Evolutionary conservation across 2,888 invertebrate genomes (phyloP).

Genomic region (Tetragnatha montana): DNA sequence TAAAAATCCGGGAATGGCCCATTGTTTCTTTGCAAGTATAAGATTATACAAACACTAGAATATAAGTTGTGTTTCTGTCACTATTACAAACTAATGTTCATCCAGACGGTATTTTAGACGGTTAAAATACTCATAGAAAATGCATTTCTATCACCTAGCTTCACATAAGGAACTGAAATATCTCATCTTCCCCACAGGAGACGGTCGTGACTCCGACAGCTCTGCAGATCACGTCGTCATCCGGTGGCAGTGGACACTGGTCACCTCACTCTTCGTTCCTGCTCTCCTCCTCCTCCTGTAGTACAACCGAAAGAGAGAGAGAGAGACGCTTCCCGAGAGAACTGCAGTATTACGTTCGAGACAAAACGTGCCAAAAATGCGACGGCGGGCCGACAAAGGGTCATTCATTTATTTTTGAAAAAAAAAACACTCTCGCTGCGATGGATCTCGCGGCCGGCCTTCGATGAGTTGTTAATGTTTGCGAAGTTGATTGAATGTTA

Average conservation of each 20-base stretch:
- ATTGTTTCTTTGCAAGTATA: too few species aligned
- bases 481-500: too few species aligned
- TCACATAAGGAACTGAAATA: too few species aligned
- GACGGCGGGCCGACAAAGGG: not conserved
- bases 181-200: conserved; percentile 32
- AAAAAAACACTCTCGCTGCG: not conserved
- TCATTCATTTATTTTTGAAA: not conserved
- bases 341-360: not conserved
- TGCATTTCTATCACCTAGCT: too few species aligned
- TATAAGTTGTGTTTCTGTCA: too few species aligned
- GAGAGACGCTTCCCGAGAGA: not conserved
- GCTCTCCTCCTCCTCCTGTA: conserved; percentile 54
- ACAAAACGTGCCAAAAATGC: conserved; percentile 17
- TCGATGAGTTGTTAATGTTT: not conserved
- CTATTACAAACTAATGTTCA: too few species aligned
- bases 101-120: too few species aligned
- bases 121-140: too few species aligned
- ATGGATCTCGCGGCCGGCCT: too few species aligned
- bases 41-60: too few species aligned
- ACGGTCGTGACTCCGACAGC: conserved; percentile 32
- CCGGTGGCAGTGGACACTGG: conserved; percentile 11
- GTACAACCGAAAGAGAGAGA: conserved; percentile 9
- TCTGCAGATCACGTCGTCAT: not conserved
- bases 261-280: conserved; percentile 49
- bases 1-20: too few species aligned